A percentile compares a stretch with the other conserved stretches of the same genome.
Evolutionary conservation across 2,888 invertebrate genomes (phyloP).

Genomic region (Nemotelus pantherinus): DNA sequence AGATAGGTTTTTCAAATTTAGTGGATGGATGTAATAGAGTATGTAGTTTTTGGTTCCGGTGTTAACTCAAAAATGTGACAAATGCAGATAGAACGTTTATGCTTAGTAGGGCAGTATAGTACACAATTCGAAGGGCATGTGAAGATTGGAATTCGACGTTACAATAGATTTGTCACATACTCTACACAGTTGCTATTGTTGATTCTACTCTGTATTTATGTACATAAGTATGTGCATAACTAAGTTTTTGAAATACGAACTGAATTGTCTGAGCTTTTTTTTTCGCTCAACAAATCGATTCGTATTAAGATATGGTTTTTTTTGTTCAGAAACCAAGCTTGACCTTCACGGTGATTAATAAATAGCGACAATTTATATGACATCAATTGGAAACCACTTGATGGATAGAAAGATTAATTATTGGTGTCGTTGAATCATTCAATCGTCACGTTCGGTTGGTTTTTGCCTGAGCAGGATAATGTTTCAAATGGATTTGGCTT

Average conservation of each 20-base stretch:
- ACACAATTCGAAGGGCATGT: slow-evolving; percentile 14
- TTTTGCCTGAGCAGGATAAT: not conserved
- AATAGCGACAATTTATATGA: not conserved
- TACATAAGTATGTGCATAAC: not conserved
- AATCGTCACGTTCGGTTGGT: not conserved
- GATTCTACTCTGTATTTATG: not conserved
- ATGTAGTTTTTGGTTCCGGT: too few relatives aligned
- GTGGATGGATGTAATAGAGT: too few relatives aligned
- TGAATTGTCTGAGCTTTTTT: not conserved
- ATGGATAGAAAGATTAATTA: slow-evolving; percentile 9
- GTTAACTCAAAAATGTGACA: too few relatives aligned
- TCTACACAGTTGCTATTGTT: not conserved
- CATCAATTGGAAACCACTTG: not conserved
- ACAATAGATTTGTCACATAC: slow-evolving; percentile 27
- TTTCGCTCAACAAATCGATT: not conserved
- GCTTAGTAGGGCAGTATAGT: not conserved
- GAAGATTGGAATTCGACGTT: slow-evolving; percentile 16
- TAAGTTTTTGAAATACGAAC: not conserved
- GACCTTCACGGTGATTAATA: not conserved
- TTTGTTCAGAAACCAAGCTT: not conserved
- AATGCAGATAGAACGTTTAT: slow-evolving; percentile 1
- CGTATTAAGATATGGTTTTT: not conserved
- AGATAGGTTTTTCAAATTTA: too few relatives aligned
- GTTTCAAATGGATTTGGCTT: not conserved
- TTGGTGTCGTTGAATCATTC: not conserved